Percentiles rank a stretch among this genome's conserved stretches.
Evolutionary conservation across 2,113 vertebrate species (phyloP).

Genomic region (Cheirogaleus medius): DNA sequence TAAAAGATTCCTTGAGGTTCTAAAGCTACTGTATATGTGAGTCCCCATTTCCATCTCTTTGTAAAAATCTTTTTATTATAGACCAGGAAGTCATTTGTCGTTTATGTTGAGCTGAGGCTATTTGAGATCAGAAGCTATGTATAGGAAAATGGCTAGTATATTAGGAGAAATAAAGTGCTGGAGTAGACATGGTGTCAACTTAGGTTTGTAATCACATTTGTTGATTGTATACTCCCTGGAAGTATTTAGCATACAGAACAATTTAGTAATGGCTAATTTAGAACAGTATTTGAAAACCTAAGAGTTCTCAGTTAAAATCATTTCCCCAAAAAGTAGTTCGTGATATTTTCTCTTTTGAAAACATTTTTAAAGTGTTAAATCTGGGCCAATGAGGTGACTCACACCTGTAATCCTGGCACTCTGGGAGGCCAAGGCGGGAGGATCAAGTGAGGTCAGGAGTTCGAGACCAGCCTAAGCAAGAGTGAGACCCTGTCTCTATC

Average conservation of each 20-base stretch:
- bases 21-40: slow-evolving; percentile 11
- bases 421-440: too few relatives aligned
- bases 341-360: neutral
- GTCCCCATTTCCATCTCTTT: slow-evolving; percentile 11
- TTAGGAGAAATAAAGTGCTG: neutral
- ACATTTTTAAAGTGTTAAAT: neutral
- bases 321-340: neutral
- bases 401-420: too few relatives aligned
- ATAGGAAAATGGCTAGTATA: neutral
- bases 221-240: neutral
- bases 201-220: neutral
- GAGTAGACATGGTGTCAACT: neutral
- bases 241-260: neutral
- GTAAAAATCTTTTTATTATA: slow-evolving; percentile 4
- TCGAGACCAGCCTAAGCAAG: too few relatives aligned
- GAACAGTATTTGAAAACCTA: slow-evolving; percentile 20
- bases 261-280: neutral
- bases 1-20: slow-evolving; percentile 33
- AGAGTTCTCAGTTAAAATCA: neutral
- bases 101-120: neutral
- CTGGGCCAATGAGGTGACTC: too few relatives aligned
- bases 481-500: too few relatives aligned
- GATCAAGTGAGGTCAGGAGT: too few relatives aligned
- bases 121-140: neutral
- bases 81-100: neutral